A percentile compares a stretch with the other conserved stretches of the same genome.
These are phyloP conservation scores for Rhodophaea formosa DNA, from an alignment of 2,888 invertebrate genomes.

Conservation along the genomic window DNA sequence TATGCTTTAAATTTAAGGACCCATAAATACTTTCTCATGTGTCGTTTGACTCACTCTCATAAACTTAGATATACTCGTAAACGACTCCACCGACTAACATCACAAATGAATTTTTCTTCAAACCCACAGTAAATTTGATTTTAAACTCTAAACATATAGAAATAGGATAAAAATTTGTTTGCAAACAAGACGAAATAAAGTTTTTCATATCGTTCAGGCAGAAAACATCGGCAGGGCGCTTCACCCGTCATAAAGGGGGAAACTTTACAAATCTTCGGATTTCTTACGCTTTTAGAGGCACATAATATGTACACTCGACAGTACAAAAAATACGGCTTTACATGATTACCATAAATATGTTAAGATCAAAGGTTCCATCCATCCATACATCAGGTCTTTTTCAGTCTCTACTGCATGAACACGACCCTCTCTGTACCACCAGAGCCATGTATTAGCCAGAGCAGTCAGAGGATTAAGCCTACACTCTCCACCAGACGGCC, in stretches of 20 bases:
- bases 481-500: no score
- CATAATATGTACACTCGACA: slow-evolving; percentile 48
- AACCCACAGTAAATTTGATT: slow-evolving; percentile 27
- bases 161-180: slow-evolving; percentile 39
- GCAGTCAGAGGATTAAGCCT: no score
- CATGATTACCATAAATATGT: background rate
- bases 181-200: slow-evolving; percentile 43
- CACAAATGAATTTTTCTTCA: slow-evolving; percentile 63
- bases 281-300: slow-evolving; percentile 76
- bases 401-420: no score
- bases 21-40: slow-evolving; percentile 61
- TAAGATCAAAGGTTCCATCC: no score
- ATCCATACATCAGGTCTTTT: no score
- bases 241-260: slow-evolving; percentile 76
- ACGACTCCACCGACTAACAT: slow-evolving; percentile 60
- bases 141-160: slow-evolving; percentile 30
- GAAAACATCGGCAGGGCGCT: slow-evolving; percentile 72
- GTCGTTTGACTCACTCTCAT: slow-evolving; percentile 57
- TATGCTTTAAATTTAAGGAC: slow-evolving; percentile 51
- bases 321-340: background rate
- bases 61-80: slow-evolving; percentile 63
- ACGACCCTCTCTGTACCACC: no score
- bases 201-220: slow-evolving; percentile 73
- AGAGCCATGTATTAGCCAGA: no score
- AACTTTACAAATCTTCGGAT: slow-evolving; percentile 79